Percentiles rank a stretch among this genome's conserved stretches.
Evolutionary conservation across 2,797 vertebrate genomes (phyloP).

Genomic region (Ficedula albicollis): DNA sequence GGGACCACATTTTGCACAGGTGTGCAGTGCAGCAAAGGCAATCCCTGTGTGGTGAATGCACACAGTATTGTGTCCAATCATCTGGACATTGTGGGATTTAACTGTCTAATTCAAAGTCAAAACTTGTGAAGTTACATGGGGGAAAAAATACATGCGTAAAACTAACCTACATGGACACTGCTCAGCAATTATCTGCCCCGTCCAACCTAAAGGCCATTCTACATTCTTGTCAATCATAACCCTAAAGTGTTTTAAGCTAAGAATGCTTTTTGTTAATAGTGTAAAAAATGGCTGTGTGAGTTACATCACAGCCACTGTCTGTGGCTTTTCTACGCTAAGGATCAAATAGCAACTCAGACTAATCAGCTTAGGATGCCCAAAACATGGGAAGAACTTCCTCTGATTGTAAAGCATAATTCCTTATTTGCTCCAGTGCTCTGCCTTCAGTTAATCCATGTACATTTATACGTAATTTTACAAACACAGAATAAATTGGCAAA

Average conservation of each 20-base stretch:
- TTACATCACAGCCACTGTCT: not conserved
- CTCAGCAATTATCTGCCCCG: not conserved
- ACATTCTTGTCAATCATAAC: not conserved
- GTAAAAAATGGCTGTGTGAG: not conserved
- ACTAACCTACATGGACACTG: not conserved
- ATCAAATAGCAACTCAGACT: not conserved
- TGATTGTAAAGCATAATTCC: not conserved
- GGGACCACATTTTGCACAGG: not conserved
- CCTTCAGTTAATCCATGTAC: not conserved
- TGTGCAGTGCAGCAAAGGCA: not conserved
- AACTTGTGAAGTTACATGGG: not conserved
- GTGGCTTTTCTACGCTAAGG: not conserved
- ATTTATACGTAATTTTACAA: not conserved
- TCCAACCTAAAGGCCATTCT: not conserved
- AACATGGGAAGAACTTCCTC: not conserved
- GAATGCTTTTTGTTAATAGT: not conserved
- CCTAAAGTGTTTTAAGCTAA: not conserved
- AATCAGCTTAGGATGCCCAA: not conserved
- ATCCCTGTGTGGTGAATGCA: not conserved
- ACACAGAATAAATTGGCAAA: not conserved
- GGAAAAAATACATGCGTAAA: not conserved
- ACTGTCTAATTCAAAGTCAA: not conserved
- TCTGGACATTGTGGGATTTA: not conserved
- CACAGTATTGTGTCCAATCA: not conserved
- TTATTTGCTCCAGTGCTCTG: not conserved